Conservation (phyloP, 2,888 invertebrate genomes). For the Ichneumon xanthorius region DNA sequence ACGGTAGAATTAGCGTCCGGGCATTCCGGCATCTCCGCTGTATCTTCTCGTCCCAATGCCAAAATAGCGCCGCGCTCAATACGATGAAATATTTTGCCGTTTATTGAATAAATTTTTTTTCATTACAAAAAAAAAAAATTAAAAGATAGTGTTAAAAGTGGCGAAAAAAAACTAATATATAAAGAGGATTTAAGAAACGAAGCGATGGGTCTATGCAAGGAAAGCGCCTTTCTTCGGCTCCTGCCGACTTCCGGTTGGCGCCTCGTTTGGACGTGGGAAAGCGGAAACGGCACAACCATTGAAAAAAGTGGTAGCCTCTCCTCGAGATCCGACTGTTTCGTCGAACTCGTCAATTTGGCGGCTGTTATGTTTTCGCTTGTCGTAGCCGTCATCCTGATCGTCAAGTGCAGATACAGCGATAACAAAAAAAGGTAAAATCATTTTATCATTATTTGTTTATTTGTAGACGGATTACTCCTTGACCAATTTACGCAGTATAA, state of each 20-base stretch:
- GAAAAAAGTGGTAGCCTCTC: conserved; percentile 68
- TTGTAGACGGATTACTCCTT: no score
- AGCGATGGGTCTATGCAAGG: conserved; percentile 63
- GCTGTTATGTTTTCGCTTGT: conserved; percentile 66
- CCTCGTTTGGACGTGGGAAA: conserved; percentile 72
- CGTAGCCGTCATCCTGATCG: conserved; percentile 60
- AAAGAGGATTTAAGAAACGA: conserved; percentile 32
- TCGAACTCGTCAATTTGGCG: conserved; percentile 73
- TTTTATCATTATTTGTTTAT: no score
- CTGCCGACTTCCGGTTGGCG: conserved; percentile 70
- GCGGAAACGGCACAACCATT: conserved; percentile 72
- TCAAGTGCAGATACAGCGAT: conserved; percentile 70
- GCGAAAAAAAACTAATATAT: conserved; percentile 16
- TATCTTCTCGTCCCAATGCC: conserved; percentile 32
- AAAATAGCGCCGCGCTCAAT: not conserved
- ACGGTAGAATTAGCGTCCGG: not conserved
- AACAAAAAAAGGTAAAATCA: conserved; percentile 58
- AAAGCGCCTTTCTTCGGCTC: conserved; percentile 70
- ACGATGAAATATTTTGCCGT: no score
- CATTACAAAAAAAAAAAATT: no score
- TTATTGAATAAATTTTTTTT: no score
- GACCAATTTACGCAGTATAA: no score
- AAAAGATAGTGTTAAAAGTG: not conserved
- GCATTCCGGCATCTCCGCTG: conserved; percentile 30
- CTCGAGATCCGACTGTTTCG: conserved; percentile 70